Conservation (phyloP, 2,888 invertebrate species). For the Hypolimnas misippus region DNA sequence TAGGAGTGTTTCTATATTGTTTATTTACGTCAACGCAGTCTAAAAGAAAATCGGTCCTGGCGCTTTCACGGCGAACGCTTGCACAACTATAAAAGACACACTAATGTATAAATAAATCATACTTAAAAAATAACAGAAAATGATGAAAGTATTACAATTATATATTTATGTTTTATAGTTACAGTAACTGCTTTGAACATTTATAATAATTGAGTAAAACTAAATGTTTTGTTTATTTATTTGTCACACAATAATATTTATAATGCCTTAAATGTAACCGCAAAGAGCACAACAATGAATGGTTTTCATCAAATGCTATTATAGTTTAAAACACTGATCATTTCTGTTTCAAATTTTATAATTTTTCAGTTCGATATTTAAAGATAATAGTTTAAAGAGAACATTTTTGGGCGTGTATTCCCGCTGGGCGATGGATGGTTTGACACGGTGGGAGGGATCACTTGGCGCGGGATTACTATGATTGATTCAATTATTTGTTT, state of each 20-base stretch:
- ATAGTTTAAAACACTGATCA: background rate
- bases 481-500: conserved; percentile 1
- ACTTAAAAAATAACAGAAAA: conserved; percentile 2
- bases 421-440: background rate
- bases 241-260: no score
- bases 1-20: background rate
- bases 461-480: background rate
- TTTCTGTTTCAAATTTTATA: background rate
- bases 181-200: background rate
- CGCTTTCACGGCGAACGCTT: background rate
- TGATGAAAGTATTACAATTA: background rate
- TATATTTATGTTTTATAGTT: background rate
- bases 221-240: background rate
- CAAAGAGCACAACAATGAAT: no score
- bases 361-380: background rate
- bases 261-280: no score
- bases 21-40: conserved; percentile 3
- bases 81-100: conserved; percentile 4
- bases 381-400: no score
- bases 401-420: background rate
- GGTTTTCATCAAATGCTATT: no score
- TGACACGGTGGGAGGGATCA: background rate
- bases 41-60: conserved; percentile 1
- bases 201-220: background rate
- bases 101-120: background rate